phyloP scores from a whole-genome alignment of 37 sponge, comb jelly and placozoan genomes.

The Aplysina aerophoba region DNA sequence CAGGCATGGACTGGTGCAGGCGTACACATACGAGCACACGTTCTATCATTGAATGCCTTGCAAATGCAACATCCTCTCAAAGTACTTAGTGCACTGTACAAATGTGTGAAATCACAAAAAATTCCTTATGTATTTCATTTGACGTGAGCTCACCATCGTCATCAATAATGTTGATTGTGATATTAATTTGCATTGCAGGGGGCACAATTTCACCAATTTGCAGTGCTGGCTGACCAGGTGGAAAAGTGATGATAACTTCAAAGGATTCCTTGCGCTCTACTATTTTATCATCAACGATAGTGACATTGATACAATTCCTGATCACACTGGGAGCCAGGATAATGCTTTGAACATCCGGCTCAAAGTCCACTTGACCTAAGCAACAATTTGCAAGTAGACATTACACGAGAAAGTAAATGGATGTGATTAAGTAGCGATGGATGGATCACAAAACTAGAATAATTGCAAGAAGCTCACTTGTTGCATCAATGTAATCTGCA shows the following conservation, averaged over 20 bases:
- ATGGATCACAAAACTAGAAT: background rate
- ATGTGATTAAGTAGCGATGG: background rate
- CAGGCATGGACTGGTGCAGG: no score
- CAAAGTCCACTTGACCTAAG: no score
- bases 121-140: no score
- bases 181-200: background rate
- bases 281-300: background rate
- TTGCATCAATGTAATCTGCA: background rate
- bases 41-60: no score
- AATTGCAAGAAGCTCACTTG: background rate
- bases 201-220: background rate
- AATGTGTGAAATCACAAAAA: no score
- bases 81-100: no score
- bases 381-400: no score
- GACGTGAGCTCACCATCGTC: conserved; percentile 29
- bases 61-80: no score
- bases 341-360: no score
- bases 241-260: background rate
- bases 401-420: no score
- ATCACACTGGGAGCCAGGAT: background rate
- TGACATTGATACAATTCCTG: background rate
- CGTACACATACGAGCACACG: no score
- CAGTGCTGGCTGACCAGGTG: conserved; percentile 1
- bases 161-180: background rate
- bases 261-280: conserved; percentile 14